These are phyloP conservation scores for Leptopilina myrica DNA, from an alignment of 2,888 invertebrate genomes.

Conservation along the genomic window DNA sequence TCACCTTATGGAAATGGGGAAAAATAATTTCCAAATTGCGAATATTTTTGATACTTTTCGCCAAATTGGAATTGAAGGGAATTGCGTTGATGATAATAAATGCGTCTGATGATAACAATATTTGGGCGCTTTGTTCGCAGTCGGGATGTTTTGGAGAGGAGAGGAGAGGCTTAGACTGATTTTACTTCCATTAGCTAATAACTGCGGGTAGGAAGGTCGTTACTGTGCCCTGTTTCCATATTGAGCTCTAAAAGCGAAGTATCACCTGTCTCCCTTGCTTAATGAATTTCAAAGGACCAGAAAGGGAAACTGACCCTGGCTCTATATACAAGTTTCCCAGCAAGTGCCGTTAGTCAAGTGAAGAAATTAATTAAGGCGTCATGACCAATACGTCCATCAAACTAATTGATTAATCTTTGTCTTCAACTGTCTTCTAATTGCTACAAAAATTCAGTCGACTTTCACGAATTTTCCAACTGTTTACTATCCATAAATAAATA, in stretches of 20 bases:
- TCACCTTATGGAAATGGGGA: neutral
- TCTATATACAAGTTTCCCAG: conserved; percentile 49
- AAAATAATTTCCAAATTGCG: no score
- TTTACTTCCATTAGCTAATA: conserved; percentile 72
- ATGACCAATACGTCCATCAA: neutral
- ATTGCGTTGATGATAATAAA: neutral
- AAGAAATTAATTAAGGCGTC: conserved; percentile 45
- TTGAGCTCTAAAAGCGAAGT: conserved; percentile 50
- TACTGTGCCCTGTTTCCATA: conserved; percentile 46
- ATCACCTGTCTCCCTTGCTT: conserved; percentile 64
- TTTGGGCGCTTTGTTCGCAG: neutral
- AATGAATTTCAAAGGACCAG: conserved; percentile 63
- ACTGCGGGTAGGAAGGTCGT: conserved; percentile 48
- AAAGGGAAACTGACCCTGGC: conserved; percentile 47
- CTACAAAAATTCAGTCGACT: neutral
- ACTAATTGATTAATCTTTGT: conserved; percentile 12
- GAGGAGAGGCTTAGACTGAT: conserved; percentile 50
- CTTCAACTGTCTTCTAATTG: conserved; percentile 4
- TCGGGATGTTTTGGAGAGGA: neutral
- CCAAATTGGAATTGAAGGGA: neutral
- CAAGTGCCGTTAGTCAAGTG: conserved; percentile 40
- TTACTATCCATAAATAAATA: no score
- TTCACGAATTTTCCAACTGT: no score
- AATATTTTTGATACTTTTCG: neutral
- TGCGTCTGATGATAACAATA: no score